Evolutionary conservation across 1,140 invertebrate genomes (phyloP).

Genomic region (Chrysoperla carnea): DNA sequence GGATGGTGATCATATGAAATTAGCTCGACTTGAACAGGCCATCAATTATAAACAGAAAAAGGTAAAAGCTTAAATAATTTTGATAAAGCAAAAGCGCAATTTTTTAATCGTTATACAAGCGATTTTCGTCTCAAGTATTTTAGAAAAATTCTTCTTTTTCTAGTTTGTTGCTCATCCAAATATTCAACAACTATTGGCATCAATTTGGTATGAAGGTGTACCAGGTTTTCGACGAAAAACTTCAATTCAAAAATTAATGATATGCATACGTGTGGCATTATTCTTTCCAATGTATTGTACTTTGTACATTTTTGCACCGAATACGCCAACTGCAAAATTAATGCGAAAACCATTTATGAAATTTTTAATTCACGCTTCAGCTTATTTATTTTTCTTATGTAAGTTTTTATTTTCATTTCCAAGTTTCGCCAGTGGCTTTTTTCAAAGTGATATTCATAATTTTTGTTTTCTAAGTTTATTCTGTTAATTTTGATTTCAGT

Average conservation of each 20-base stretch:
- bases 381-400: slow-evolving; percentile 83
- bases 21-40: slow-evolving; percentile 68
- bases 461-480: no score
- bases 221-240: slow-evolving; percentile 72
- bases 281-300: slow-evolving; percentile 75
- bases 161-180: slow-evolving; percentile 88
- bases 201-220: slow-evolving; percentile 84
- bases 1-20: slow-evolving; percentile 53
- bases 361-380: slow-evolving; percentile 80
- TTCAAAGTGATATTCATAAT: no score
- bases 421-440: neutral
- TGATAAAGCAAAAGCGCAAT: no score
- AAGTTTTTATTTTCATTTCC: slow-evolving; percentile 21
- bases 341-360: slow-evolving; percentile 89
- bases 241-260: slow-evolving; percentile 42
- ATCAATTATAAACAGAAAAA: slow-evolving; percentile 88
- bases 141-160: slow-evolving; percentile 7
- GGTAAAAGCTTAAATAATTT: slow-evolving; percentile 26
- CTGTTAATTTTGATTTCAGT: slow-evolving; percentile 30
- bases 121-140: no score
- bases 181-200: slow-evolving; percentile 77
- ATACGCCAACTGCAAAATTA: slow-evolving; percentile 52
- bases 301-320: slow-evolving; percentile 63
- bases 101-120: no score
- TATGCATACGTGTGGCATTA: slow-evolving; percentile 54